Conservation (phyloP, 2,888 invertebrate species). For the Therioaphis trifolii region DNA sequence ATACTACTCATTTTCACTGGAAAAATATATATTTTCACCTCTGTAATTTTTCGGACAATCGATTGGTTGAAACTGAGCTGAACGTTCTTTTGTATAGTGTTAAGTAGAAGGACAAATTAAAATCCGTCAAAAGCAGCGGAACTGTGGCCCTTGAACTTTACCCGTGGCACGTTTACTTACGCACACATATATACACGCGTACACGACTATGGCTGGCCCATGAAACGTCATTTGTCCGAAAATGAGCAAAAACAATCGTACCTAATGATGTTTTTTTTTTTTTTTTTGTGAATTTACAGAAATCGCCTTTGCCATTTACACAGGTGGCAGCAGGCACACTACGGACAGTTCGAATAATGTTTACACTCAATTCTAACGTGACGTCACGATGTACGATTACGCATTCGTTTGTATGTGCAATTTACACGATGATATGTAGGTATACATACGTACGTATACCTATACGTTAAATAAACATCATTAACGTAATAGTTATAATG, state of each 20-base stretch:
- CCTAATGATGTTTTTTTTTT: not conserved
- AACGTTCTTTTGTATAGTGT: not conserved
- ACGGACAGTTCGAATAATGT: not conserved
- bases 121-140: constrained; percentile 4
- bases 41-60: not conserved
- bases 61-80: not conserved
- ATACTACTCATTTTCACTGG: not conserved
- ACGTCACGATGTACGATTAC: not conserved
- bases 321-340: not conserved
- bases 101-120: not conserved
- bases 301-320: not conserved
- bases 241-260: constrained; percentile 7
- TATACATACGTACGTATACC: not conserved
- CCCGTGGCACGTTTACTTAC: not conserved
- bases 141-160: not conserved
- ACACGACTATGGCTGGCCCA: not conserved
- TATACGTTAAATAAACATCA: not conserved
- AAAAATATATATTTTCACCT: not conserved
- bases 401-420: not conserved
- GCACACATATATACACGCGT: not conserved
- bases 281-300: not conserved
- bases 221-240: not conserved
- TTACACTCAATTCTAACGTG: not conserved
- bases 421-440: too few species aligned
- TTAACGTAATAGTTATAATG: not conserved